Evolutionary conservation across 2,797 vertebrate genomes (phyloP).

Genomic region (Neosalanx taihuensis): DNA sequence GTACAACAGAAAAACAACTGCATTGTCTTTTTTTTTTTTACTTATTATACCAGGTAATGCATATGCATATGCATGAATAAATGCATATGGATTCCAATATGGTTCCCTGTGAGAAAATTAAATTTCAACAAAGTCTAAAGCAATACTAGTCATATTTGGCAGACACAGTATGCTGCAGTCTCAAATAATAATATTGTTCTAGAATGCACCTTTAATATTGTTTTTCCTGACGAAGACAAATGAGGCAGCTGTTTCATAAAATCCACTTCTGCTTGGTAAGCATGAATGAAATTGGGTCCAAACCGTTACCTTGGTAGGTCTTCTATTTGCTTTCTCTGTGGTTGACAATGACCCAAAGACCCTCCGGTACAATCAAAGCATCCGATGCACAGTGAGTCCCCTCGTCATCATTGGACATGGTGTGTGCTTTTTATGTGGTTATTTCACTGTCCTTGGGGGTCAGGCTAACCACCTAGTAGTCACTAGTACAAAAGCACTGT

Average conservation of each 20-base stretch:
- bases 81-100: neutral
- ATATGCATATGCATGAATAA: neutral
- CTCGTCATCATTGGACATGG: no score
- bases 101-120: neutral
- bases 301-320: slow-evolving; percentile 5
- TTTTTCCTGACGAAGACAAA: neutral
- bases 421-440: neutral
- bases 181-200: neutral
- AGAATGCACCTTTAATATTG: slow-evolving; percentile 1
- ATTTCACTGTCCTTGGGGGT: neutral
- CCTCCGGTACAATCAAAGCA: neutral
- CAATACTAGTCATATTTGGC: neutral
- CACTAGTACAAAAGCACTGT: slow-evolving; percentile 51
- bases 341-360: slow-evolving; percentile 11
- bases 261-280: neutral
- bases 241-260: neutral
- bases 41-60: neutral
- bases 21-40: neutral
- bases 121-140: neutral
- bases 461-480: neutral
- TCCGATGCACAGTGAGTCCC: neutral
- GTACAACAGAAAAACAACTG: neutral
- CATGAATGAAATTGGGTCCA: neutral
- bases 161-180: neutral
- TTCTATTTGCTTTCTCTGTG: slow-evolving; percentile 3